These are phyloP conservation scores for Prionace glauca DNA, from an alignment of 2,797 vertebrate genomes.

Conservation along the genomic window DNA sequence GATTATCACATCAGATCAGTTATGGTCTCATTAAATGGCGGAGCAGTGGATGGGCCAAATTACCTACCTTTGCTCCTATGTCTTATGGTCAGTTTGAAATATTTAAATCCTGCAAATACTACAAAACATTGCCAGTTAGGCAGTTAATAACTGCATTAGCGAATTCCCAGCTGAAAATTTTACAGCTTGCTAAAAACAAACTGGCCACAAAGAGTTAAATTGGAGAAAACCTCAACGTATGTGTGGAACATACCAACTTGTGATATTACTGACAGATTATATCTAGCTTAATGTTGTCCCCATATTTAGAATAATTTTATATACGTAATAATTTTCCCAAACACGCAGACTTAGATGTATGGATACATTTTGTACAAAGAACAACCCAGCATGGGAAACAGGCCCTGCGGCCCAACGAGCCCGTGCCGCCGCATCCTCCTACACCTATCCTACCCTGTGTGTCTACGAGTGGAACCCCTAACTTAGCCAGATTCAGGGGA, in stretches of 20 bases:
- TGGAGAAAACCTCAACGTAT: background rate
- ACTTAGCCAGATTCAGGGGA: too few species aligned
- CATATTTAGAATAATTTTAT: background rate
- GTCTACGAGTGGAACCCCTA: too few species aligned
- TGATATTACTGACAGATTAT: background rate
- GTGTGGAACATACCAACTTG: background rate
- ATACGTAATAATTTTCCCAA: background rate
- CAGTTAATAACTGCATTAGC: background rate
- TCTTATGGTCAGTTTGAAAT: background rate
- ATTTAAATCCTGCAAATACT: background rate
- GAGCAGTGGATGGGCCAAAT: too few species aligned
- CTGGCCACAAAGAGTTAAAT: background rate
- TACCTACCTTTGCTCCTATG: too few species aligned
- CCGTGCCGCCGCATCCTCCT: too few species aligned
- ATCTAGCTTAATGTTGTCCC: too few species aligned
- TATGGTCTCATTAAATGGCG: too few species aligned
- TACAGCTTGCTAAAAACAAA: background rate
- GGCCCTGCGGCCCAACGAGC: too few species aligned
- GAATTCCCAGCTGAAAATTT: background rate
- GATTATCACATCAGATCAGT: too few species aligned
- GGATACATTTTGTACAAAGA: background rate
- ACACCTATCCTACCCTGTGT: too few species aligned
- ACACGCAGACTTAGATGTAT: background rate
- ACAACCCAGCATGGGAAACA: too few species aligned
- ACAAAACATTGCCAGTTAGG: background rate